Evolutionary conservation across 2,888 invertebrate genomes (phyloP), one percentile per base, ranked within the genome.

Genomic region (Phalangium opilio): DNA sequence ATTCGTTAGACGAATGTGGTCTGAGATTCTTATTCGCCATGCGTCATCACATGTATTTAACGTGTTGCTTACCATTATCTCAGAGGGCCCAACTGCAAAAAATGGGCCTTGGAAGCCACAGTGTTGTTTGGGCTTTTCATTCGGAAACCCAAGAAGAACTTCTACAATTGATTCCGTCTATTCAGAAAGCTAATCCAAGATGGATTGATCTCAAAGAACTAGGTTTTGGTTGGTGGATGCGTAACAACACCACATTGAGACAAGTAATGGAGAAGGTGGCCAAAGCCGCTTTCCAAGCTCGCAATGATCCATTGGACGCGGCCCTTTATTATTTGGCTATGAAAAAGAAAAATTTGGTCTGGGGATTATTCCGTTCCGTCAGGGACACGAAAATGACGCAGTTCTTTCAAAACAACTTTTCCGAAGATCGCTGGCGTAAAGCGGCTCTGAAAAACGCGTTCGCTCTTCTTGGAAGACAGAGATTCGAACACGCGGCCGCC

Each of bases 111-210:
- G 54, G 52, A 32, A 50, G 56, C 7, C 50, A 90, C 58, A 89
- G 93, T 67, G 74, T 96, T 17, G 93, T 93, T 3, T 99, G 98
- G 98, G 98, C 96, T 0, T 96, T 89, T 69, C 98, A 99, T 67
- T 96, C 96, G 0, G 96, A 98, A 68, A 85, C 90, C 17, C 90
- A 93, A 64, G 93, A 93, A 60, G 96, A 98, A 64, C 71, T 98
- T 47, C 69, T 98, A 12, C 80, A 82, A 49, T 70, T 91, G 43
- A 81, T 91, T 55, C 95, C 96, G 1, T 66, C 67, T 45, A 62
- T 70, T 59, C 67, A 69, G 48, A 66, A 65, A 53, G 66, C 65
- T 12, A 66, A 67, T 47, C 68, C 71, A 0, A 83, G 81, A 41
- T 99, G 98, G 98, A 72, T 76, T 2, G 83, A 86, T 19, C 70